Conservation (phyloP, 2,113 vertebrate genomes). For the Chamaetylas fuelleborni region DNA sequence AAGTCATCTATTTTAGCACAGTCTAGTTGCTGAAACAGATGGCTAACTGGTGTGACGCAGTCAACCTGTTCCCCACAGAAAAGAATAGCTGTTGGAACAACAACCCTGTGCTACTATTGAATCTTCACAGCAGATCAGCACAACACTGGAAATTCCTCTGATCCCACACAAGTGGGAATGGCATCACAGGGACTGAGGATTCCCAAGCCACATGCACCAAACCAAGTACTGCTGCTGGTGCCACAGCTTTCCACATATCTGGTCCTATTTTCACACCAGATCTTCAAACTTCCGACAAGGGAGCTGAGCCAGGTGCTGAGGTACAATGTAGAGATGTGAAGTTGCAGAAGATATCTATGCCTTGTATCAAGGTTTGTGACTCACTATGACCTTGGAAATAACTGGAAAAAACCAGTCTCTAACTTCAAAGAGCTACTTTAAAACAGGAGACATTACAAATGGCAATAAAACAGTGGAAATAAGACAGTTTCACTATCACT, state of each 20-base stretch:
- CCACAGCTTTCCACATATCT: accelerated
- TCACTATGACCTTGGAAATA: background rate
- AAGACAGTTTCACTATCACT: background rate
- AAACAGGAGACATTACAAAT: background rate
- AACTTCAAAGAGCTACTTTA: background rate
- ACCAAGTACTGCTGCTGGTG: background rate
- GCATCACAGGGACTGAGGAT: background rate
- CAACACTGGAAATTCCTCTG: background rate
- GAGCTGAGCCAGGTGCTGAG: background rate
- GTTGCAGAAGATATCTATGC: accelerated
- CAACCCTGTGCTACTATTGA: background rate
- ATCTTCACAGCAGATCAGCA: background rate
- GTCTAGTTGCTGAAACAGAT: background rate
- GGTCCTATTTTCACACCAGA: background rate
- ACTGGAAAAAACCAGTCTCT: background rate
- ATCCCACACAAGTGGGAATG: accelerated
- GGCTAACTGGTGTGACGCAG: background rate
- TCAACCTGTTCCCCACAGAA: background rate
- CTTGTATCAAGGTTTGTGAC: background rate
- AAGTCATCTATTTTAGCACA: background rate
- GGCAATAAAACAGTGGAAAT: background rate
- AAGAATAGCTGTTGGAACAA: background rate
- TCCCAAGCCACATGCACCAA: background rate
- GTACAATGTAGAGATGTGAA: background rate
- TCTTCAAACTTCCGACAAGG: background rate